Evolutionary conservation across 2,797 vertebrate species (phyloP).

Genomic region (Eupleurogrammus muticus): DNA sequence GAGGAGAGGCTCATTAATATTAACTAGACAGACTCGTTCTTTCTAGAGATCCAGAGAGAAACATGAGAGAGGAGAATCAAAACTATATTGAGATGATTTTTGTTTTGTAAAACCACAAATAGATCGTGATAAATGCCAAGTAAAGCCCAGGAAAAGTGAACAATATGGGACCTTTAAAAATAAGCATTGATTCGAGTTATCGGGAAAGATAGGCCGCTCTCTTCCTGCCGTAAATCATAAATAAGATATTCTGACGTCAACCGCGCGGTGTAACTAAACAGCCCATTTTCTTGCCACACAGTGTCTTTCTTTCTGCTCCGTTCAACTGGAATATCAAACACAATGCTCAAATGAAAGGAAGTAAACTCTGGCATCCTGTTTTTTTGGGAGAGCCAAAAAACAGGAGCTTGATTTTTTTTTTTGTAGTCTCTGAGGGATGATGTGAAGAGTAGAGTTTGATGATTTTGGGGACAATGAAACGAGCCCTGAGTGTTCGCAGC

Average conservation of each 20-base stretch:
- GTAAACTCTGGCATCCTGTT: conserved; percentile 72
- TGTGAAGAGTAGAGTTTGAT: not conserved
- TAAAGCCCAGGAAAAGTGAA: too few species aligned
- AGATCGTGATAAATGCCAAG: too few species aligned
- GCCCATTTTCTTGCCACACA: not conserved
- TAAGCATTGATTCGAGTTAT: too few species aligned
- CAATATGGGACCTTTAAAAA: too few species aligned
- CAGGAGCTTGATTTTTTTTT: conserved; percentile 26
- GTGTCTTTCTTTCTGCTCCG: conserved; percentile 17
- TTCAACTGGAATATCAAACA: conserved; percentile 48
- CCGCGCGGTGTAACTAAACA: not conserved
- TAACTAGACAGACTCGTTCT: too few species aligned
- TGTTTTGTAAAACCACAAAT: too few species aligned
- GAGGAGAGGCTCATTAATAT: too few species aligned
- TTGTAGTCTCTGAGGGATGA: conserved; percentile 1
- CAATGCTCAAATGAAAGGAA: conserved; percentile 70
- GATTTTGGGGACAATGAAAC: not conserved
- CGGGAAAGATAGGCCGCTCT: too few species aligned
- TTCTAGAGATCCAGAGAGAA: too few species aligned
- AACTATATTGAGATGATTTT: too few species aligned
- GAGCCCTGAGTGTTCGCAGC: not conserved
- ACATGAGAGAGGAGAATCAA: too few species aligned
- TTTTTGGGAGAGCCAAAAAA: conserved; percentile 32
- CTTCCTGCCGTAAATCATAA: not conserved
- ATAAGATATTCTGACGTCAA: not conserved